Evolutionary conservation across 1,140 invertebrate species (phyloP).

Genomic region (Pseudoatta argentina): DNA sequence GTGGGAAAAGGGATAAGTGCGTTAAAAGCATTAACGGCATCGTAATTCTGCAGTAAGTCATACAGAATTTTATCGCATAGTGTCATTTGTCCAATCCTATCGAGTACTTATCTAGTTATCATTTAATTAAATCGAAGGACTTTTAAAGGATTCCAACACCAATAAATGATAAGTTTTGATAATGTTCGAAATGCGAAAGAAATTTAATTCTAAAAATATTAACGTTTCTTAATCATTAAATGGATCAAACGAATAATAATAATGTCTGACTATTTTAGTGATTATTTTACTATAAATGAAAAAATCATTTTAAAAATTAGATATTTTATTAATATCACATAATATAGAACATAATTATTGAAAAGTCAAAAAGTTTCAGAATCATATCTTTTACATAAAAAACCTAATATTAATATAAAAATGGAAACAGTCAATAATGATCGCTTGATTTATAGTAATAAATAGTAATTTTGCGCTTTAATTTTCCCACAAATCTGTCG

Average conservation of each 20-base stretch:
- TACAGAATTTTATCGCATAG: neutral
- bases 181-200: neutral
- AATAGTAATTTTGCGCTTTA: neutral
- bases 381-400: too few species aligned
- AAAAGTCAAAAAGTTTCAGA: too few species aligned
- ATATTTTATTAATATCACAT: too few species aligned
- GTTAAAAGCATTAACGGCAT: conserved; percentile 19
- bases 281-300: too few species aligned
- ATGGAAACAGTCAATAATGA: too few species aligned
- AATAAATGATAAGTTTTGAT: neutral
- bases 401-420: too few species aligned
- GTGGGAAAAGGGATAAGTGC: neutral
- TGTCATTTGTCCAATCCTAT: neutral
- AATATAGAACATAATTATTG: too few species aligned
- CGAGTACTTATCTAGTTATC: neutral
- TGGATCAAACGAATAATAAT: too few species aligned
- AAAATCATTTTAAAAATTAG: too few species aligned
- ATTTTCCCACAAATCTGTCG: neutral
- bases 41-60: neutral
- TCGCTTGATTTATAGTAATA: neutral
- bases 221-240: too few species aligned
- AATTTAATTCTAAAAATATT: neutral
- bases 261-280: too few species aligned
- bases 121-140: neutral
- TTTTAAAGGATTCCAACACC: neutral